Evolutionary conservation across 2,888 invertebrate species (phyloP).

Genomic region (Anarsia innoxiella): DNA sequence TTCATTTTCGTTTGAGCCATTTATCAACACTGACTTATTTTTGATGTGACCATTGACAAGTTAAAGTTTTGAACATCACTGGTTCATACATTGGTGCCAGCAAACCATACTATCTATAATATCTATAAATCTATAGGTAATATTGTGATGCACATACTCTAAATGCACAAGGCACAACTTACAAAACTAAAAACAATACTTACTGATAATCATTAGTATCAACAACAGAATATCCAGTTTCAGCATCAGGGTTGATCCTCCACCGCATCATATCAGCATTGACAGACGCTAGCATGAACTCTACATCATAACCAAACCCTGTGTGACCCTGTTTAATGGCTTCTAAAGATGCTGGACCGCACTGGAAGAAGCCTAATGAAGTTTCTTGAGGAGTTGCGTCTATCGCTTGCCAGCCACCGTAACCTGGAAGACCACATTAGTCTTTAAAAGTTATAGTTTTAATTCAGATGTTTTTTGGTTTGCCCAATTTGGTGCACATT

Average conservation of each 20-base stretch:
- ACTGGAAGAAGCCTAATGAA: slow-evolving; percentile 82
- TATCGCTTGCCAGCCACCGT: slow-evolving; percentile 93
- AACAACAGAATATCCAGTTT: slow-evolving; percentile 79
- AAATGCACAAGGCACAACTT: no score
- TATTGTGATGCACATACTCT: no score
- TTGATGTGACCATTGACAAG: no score
- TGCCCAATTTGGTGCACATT: no score
- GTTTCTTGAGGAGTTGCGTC: slow-evolving; percentile 90
- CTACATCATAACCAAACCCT: slow-evolving; percentile 82
- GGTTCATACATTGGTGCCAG: no score
- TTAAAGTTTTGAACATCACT: no score
- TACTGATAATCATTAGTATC: slow-evolving; percentile 85
- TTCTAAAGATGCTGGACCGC: slow-evolving; percentile 86
- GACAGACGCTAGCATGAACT: slow-evolving; percentile 87
- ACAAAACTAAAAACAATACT: slow-evolving; percentile 41
- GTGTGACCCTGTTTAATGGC: slow-evolving; percentile 86
- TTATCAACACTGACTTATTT: no score
- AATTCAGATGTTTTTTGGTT: no score
- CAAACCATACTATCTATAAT: no score
- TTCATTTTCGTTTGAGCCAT: no score
- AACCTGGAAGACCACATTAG: slow-evolving; percentile 70
- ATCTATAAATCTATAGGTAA: no score
- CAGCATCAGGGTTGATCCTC: slow-evolving; percentile 79
- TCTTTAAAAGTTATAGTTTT: no score
- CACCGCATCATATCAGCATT: slow-evolving; percentile 89